Evolutionary conservation across 1,140 invertebrate species (phyloP).

Genomic region (Lasioglossum albipes): DNA sequence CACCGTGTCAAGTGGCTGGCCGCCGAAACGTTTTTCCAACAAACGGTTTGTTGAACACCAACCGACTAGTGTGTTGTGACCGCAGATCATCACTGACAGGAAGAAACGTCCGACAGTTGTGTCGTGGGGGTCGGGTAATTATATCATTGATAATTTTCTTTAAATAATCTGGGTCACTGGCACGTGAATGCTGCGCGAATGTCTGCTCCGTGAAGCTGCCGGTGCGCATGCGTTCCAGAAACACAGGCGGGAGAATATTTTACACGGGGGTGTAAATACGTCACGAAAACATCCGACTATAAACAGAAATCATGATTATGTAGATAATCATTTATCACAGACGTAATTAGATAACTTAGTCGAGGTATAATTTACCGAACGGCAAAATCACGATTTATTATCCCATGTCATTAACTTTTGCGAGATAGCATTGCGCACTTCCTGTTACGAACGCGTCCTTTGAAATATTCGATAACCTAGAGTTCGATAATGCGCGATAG

Average conservation of each 20-base stretch:
- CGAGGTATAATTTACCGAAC: background rate
- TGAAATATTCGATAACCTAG: background rate
- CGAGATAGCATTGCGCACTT: background rate
- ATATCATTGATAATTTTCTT: slow-evolving; percentile 32
- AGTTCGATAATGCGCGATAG: background rate
- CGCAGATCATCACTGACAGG: background rate
- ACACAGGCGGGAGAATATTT: slow-evolving; percentile 22
- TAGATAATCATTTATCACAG: background rate
- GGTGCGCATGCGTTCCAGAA: slow-evolving; percentile 11
- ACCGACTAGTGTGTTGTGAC: no score
- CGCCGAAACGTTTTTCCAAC: background rate
- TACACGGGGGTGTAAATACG: background rate
- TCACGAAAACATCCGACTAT: background rate
- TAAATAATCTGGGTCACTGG: slow-evolving; percentile 28
- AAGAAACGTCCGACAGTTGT: background rate
- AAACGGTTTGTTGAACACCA: background rate
- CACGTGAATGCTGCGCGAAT: slow-evolving; percentile 11
- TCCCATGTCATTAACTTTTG: background rate
- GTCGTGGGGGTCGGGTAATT: background rate
- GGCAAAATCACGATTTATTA: background rate
- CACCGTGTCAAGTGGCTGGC: background rate
- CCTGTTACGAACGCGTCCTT: background rate
- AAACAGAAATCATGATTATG: background rate
- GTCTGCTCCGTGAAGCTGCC: background rate
- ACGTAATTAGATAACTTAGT: background rate